These are phyloP conservation scores for Lepus timidus DNA, from an alignment of 2,113 vertebrate genomes.

Conservation along the genomic window DNA sequence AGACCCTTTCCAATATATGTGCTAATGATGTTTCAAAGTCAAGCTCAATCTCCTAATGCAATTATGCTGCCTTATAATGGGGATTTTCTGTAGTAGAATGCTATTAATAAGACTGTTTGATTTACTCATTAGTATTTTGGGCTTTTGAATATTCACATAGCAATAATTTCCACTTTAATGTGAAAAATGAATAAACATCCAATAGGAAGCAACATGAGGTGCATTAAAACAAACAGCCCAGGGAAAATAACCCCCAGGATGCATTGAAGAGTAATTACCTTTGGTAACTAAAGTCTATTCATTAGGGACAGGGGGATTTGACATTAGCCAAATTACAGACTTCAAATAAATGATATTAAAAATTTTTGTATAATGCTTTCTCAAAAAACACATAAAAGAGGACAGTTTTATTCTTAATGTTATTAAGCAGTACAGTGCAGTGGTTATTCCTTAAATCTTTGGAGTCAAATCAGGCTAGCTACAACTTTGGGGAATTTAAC, in stretches of 20 bases:
- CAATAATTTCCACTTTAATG: not conserved
- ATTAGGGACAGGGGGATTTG: not conserved
- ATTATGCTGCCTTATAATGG: not conserved
- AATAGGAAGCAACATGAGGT: not conserved
- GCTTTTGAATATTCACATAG: not conserved
- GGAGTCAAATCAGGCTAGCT: not conserved
- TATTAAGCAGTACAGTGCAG: not conserved
- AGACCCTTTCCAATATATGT: not conserved
- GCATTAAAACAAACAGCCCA: not conserved
- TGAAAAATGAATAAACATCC: conserved; percentile 13
- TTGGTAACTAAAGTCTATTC: not conserved
- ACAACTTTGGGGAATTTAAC: not conserved
- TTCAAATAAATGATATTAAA: not conserved
- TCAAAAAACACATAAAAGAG: not conserved
- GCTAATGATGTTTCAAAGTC: not conserved
- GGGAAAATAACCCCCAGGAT: not conserved
- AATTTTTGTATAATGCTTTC: not conserved
- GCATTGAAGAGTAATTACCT: not conserved
- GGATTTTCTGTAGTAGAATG: not conserved
- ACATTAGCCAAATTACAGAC: not conserved
- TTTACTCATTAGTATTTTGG: not conserved
- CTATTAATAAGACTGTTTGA: not conserved
- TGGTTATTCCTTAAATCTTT: not conserved
- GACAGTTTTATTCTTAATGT: not conserved
- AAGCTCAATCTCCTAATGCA: not conserved